phyloP scores from a whole-genome alignment of 2,888 invertebrate genomes.

The Ichneumoninae sp. region DNA sequence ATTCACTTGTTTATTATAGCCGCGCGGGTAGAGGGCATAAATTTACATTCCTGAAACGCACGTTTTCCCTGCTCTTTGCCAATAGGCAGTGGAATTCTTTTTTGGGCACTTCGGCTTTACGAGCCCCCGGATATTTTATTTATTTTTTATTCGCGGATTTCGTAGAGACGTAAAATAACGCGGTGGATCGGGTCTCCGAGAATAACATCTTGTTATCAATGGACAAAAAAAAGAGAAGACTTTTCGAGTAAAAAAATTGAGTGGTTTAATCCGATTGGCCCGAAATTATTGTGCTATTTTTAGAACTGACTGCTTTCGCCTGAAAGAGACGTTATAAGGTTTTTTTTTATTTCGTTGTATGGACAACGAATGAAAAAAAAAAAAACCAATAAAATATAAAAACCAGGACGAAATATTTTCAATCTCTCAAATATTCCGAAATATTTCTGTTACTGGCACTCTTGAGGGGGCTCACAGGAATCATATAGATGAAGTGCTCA shows the following conservation, averaged over 20 bases:
- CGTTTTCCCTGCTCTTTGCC: slow-evolving; percentile 32
- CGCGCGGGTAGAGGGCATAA: slow-evolving; percentile 56
- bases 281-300: neutral
- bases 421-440: too few relatives aligned
- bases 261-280: neutral
- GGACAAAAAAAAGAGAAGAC: neutral
- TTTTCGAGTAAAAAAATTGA: neutral
- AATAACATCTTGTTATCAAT: neutral
- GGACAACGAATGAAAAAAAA: too few relatives aligned
- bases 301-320: neutral
- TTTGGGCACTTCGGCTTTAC: slow-evolving; percentile 23
- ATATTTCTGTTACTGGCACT: too few relatives aligned
- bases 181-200: too few relatives aligned
- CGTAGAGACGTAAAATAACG: too few relatives aligned
- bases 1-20: slow-evolving; percentile 53
- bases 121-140: neutral
- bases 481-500: too few relatives aligned
- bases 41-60: slow-evolving; percentile 66
- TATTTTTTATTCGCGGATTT: slow-evolving; percentile 11
- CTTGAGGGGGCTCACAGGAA: too few relatives aligned
- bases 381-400: too few relatives aligned
- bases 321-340: neutral
- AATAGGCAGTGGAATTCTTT: slow-evolving; percentile 7
- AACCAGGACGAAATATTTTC: too few relatives aligned
- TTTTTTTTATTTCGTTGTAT: neutral